These are phyloP conservation scores for Phalloptychus januarius DNA, from an alignment of 2,797 vertebrate species.

Conservation along the genomic window DNA sequence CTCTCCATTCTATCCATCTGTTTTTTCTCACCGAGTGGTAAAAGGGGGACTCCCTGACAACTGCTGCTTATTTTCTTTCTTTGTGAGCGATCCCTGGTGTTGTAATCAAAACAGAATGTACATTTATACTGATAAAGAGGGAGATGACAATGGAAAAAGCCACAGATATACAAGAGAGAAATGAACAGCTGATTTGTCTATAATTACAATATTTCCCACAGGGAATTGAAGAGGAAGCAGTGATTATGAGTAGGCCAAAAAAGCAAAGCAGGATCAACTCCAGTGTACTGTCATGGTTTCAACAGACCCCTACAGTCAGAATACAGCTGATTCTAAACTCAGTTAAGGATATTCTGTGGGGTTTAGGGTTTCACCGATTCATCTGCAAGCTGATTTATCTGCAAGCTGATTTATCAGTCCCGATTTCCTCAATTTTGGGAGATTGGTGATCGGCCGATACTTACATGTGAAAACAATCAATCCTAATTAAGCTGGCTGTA, in stretches of 20 bases:
- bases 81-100: constrained; percentile 61
- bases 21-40: constrained; percentile 61
- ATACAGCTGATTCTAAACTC: constrained; percentile 47
- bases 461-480: no score
- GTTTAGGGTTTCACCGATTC: neutral
- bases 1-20: constrained; percentile 70
- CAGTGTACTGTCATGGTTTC: constrained; percentile 61
- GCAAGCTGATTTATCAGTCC: no score
- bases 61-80: constrained; percentile 58
- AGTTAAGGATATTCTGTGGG: constrained; percentile 33
- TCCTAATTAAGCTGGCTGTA: neutral
- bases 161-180: constrained; percentile 58
- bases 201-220: constrained; percentile 72
- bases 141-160: constrained; percentile 60
- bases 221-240: constrained; percentile 60
- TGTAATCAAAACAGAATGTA: constrained; percentile 77
- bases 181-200: constrained; percentile 74
- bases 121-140: constrained; percentile 63
- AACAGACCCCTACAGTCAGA: constrained; percentile 60
- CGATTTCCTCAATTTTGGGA: no score
- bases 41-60: constrained; percentile 58
- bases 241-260: constrained; percentile 53
- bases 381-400: no score
- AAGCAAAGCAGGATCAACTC: constrained; percentile 59
- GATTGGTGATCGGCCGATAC: no score